Evolutionary conservation across 2,797 vertebrate species (phyloP).

Genomic region (Paguma larvata): DNA sequence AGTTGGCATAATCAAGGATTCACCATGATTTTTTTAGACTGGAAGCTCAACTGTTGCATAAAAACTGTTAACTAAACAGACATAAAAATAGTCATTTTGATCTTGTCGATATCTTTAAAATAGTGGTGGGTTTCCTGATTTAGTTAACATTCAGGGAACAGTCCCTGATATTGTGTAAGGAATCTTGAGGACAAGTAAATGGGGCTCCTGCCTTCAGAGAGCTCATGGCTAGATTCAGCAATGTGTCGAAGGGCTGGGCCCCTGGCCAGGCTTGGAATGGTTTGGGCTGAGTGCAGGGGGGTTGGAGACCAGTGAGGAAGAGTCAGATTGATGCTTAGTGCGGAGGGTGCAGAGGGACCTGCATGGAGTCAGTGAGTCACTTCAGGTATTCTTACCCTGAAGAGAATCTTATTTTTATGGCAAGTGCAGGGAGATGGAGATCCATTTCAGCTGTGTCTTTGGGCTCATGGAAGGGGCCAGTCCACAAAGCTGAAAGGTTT

Average conservation of each 20-base stretch:
- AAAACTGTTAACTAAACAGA: slow-evolving; percentile 52
- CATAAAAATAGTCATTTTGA: slow-evolving; percentile 49
- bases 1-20: slow-evolving; percentile 66
- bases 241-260: neutral
- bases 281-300: neutral
- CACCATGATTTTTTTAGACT: slow-evolving; percentile 40
- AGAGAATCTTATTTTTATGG: neutral
- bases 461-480: neutral
- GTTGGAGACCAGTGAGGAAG: neutral
- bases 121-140: slow-evolving; percentile 11
- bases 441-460: neutral
- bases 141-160: neutral
- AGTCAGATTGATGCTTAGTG: neutral
- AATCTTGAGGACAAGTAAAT: neutral
- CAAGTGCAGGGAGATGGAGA: neutral
- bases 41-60: slow-evolving; percentile 26
- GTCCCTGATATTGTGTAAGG: neutral
- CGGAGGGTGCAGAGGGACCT: neutral
- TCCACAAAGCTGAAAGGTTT: slow-evolving; percentile 11
- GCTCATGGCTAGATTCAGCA: neutral
- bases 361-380: neutral
- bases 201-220: neutral
- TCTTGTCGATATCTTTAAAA: slow-evolving; percentile 47
- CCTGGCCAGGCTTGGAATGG: neutral
- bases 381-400: neutral